Evolutionary conservation across 2,797 vertebrate genomes (phyloP).

Genomic region (Ctenochaetus hawaiiensis): DNA sequence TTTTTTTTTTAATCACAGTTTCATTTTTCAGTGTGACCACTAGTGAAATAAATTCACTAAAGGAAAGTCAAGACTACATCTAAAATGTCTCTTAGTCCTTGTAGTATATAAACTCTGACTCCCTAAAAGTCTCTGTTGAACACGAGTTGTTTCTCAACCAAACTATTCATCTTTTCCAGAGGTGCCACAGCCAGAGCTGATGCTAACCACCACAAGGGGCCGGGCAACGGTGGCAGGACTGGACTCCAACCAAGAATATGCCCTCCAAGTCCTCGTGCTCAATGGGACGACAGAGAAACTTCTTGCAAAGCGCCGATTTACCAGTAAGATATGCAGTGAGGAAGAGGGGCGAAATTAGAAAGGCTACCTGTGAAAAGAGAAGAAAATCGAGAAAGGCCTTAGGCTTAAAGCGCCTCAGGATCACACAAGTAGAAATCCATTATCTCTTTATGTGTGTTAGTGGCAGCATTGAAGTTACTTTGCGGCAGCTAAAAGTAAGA

Average conservation of each 20-base stretch:
- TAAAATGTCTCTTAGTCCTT: too few species aligned
- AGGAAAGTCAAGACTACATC: too few species aligned
- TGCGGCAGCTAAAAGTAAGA: background rate
- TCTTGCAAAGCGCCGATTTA: slow-evolving; percentile 91
- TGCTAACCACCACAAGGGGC: slow-evolving; percentile 94
- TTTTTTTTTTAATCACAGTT: too few species aligned
- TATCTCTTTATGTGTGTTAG: background rate
- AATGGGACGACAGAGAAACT: slow-evolving; percentile 89
- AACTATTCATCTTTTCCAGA: slow-evolving; percentile 77
- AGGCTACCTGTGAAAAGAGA: too few species aligned
- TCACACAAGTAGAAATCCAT: background rate
- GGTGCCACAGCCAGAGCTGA: slow-evolving; percentile 92
- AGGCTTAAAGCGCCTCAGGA: background rate
- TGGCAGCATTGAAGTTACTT: background rate
- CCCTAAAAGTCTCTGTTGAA: too few species aligned
- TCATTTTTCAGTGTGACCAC: too few species aligned
- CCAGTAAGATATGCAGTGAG: slow-evolving; percentile 87
- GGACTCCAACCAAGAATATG: slow-evolving; percentile 91
- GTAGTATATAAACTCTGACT: too few species aligned
- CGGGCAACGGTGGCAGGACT: slow-evolving; percentile 94
- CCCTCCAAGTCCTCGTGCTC: slow-evolving; percentile 90
- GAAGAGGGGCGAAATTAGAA: background rate
- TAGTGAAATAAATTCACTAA: too few species aligned
- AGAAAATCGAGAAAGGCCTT: background rate
- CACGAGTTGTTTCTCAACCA: background rate